Evolutionary conservation across 1,140 invertebrate species (phyloP), one percentile per base, ranked within the genome.

Genomic region (Drosophila bifasciata): DNA sequence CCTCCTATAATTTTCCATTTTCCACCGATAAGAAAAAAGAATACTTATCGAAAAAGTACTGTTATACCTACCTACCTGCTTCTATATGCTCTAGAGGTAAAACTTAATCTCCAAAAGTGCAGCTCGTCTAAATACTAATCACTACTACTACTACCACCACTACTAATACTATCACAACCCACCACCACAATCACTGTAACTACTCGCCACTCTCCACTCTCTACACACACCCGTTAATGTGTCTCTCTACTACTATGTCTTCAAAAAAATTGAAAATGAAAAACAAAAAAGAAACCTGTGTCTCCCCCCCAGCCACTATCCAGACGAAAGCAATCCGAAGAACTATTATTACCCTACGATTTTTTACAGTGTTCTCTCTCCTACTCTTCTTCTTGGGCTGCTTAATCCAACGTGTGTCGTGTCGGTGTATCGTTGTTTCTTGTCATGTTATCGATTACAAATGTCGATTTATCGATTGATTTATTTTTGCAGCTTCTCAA

Each of bases 41-140:
- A 40, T 67, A 55, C 36, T 25, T 16, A 67, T 53, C 50, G 39
- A 56, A 76, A 76, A 74, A 70, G 67, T 79, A 78, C 50, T 80
- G 44, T 85, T 86, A 46, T 80, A 78, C 83, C 79, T 69, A 70
- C 78, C 88, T 80, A 78, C 83, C 79, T 69, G 75, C 78, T 86
- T 86, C 78, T 79, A 80, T 76, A 78, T 86, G 68, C 75, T 89
- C 60, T 89, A 88, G 83, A 88, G 84, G 83, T 88, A 68, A 36
- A 78, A 76, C 61, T 62, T 71, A 59, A 56, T 59, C 75, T 88
- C 61, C 78, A 75, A 74, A 36, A 86, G 67, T 66, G 83, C 84
- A 83, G 83, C 83, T 83, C 74, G 64, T 78, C 70, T 70, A 60
- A 70, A 58, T 76, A 80, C 78, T 78, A 64, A 88, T 66, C 63